Evolutionary conservation across 2,888 invertebrate genomes (phyloP).

Genomic region (Machimus atricapillus): DNA sequence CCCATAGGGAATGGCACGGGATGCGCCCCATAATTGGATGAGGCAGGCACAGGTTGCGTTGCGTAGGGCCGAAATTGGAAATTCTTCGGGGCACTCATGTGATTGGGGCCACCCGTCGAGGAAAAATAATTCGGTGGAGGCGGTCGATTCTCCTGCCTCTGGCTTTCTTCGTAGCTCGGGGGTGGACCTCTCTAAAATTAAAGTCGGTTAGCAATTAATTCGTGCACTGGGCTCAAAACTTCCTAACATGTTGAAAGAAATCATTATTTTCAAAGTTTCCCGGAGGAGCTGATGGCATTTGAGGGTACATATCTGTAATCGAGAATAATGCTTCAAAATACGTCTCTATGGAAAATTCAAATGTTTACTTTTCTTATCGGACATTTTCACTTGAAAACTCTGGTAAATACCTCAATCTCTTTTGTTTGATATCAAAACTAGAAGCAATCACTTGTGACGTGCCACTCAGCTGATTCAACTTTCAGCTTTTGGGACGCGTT

Average conservation of each 20-base stretch:
- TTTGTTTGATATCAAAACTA: neutral
- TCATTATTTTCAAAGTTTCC: neutral
- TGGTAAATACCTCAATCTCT: neutral
- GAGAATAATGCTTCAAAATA: neutral
- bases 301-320: neutral
- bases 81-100: neutral
- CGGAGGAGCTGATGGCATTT: neutral
- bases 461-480: neutral
- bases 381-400: neutral
- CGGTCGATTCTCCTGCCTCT: conserved; percentile 47
- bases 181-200: conserved; percentile 56
- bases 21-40: neutral
- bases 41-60: neutral
- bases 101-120: neutral
- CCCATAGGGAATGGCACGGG: neutral
- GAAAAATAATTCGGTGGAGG: conserved; percentile 38
- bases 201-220: neutral
- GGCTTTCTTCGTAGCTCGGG: conserved; percentile 59
- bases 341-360: neutral
- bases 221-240: neutral
- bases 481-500: neutral
- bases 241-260: conserved; percentile 21
- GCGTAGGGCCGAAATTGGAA: neutral
- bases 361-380: conserved; percentile 19
- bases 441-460: neutral